Evolutionary conservation across 30 jellyfish, hydroid and myxozoan species (phyloP).

Genomic region (Pelagia noctiluca): DNA sequence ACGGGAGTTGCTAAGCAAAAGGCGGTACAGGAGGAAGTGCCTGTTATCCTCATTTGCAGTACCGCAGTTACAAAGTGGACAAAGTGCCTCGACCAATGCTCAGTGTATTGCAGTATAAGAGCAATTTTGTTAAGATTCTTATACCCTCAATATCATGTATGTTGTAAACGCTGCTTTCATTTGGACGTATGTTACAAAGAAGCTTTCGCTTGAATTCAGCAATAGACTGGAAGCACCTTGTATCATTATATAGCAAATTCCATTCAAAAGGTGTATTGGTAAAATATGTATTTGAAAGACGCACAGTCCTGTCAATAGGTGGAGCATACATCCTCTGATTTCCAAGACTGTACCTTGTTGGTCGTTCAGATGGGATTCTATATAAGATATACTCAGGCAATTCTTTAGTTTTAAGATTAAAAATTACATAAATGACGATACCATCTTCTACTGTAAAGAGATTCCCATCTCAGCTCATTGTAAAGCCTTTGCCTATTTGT

Average conservation of each 20-base stretch:
- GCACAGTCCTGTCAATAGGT: conserved; percentile 35
- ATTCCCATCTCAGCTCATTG: conserved; percentile 28
- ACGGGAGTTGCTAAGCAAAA: too few species aligned
- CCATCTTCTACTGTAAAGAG: conserved; percentile 34
- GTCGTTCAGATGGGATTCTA: conserved; percentile 14
- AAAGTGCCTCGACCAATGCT: too few species aligned
- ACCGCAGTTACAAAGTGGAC: too few species aligned
- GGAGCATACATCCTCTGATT: conserved; percentile 29
- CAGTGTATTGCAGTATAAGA: conserved; percentile 19
- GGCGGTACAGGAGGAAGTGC: too few species aligned
- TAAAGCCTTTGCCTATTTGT: too few species aligned
- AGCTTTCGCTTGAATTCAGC: too few species aligned
- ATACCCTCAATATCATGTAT: conserved; percentile 37
- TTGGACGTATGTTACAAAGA: neutral
- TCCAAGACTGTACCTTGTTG: conserved; percentile 8
- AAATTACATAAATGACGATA: conserved; percentile 20
- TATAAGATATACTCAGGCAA: conserved; percentile 10
- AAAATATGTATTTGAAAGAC: conserved; percentile 27
- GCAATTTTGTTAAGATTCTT: conserved; percentile 37
- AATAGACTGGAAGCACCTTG: conserved; percentile 25
- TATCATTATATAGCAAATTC: neutral
- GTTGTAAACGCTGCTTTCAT: conserved; percentile 20
- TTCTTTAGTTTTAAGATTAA: neutral
- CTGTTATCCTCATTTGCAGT: too few species aligned
- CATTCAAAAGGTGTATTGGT: conserved; percentile 14